phyloP scores from a whole-genome alignment of 2,113 vertebrate genomes.

The Anser cygnoides region DNA sequence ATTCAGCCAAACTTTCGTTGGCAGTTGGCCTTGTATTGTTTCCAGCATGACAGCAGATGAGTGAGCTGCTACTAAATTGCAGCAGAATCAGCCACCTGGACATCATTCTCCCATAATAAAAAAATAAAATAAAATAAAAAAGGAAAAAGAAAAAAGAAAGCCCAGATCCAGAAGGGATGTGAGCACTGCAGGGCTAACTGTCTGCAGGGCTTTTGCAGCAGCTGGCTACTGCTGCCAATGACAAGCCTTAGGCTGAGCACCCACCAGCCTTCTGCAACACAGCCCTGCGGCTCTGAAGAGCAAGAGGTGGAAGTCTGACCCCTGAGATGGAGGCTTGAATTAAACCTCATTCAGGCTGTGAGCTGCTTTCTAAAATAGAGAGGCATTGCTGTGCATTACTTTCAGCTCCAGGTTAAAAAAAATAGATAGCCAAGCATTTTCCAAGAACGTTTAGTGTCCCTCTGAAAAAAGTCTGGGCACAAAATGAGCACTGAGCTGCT shows the following conservation, averaged over 20 bases:
- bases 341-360: neutral
- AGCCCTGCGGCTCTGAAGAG: neutral
- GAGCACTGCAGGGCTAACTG: neutral
- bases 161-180: neutral
- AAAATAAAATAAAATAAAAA: too few relatives aligned
- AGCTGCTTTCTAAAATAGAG: neutral
- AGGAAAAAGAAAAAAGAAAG: neutral
- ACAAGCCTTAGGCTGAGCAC: neutral
- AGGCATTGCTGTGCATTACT: neutral
- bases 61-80: constrained; percentile 36
- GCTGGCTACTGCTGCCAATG: neutral
- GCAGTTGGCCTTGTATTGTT: constrained; percentile 27
- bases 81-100: constrained; percentile 53
- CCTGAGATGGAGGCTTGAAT: neutral
- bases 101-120: neutral
- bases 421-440: fast-evolving
- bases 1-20: constrained; percentile 34
- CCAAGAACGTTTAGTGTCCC: neutral
- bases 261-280: neutral
- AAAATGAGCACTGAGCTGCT: neutral
- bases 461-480: neutral
- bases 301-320: fast-evolving
- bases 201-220: neutral
- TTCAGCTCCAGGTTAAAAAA: neutral
- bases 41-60: constrained; percentile 37